Evolutionary conservation across 2,797 vertebrate genomes (phyloP), one percentile per base, ranked within the genome.

Genomic region (Knipowitschia caucasica): DNA sequence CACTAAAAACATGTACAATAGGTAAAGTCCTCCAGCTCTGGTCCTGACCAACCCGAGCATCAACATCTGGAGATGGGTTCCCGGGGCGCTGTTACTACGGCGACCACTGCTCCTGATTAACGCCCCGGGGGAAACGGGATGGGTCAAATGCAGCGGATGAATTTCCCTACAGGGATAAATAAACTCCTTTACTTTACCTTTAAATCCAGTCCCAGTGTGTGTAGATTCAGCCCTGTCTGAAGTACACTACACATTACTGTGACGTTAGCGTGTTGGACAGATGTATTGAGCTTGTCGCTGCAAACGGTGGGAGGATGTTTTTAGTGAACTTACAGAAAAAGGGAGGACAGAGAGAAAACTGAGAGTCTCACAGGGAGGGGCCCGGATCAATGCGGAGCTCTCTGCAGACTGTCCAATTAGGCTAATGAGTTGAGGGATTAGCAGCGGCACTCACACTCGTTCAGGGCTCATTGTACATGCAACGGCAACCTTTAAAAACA

Each of bases 361-460:
- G 66, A 43, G 34, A 62, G 66, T 15, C 50, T 76, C 43, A 52
- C 39, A 46, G 56, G 56, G 64, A 78, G 75, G 66, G 45, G 24
- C 53, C 69, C 31, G 50, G 71, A 75, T 84, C 80, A 83, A 82
- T 85, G 76, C 58, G 61, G 50, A 60, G 73, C 70, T 76, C 69
- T 77, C 62, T 64, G 52, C 70, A 75, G 66, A 76, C 76, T 53
- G 71, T 72, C 80, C 81, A 86, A 85, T 88, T 88, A 86, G 75
- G 52, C 76, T 84, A 85, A 88, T 84, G 77, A 84, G 74, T 81
- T 64, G 65, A 64, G 61, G 50, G 70, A 88, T 84, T 82, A 78
- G 69, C 70, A 62, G 14, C 7, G 14, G 35, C 46, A 2, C 53
- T 21, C 54, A 42, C 55, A 25, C 56, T 33, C 38, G 18, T 54